A percentile compares a stretch with the other conserved stretches of the same genome.
Evolutionary conservation across 92 coral and sea anemone genomes (phyloP).

Genomic region (Palythoa grandiflora): DNA sequence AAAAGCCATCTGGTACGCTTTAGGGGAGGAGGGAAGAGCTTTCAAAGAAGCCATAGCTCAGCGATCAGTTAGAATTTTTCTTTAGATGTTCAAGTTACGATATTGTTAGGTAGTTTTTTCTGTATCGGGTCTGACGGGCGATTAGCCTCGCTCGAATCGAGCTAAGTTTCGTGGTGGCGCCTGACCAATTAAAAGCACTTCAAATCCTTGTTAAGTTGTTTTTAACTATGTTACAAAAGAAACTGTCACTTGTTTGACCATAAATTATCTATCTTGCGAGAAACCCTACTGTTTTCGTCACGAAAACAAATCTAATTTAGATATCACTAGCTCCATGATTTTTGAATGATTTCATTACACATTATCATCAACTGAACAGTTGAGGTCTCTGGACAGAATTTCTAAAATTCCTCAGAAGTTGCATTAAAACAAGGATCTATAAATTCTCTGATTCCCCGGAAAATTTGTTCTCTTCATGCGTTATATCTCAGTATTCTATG

Average conservation of each 20-base stretch:
- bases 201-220: background rate
- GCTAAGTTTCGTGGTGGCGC: background rate
- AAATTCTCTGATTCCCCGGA: no score
- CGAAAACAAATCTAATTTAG: background rate
- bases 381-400: no score
- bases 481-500: no score
- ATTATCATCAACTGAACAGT: no score
- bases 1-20: slow-evolving; percentile 56
- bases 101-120: background rate
- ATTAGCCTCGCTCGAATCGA: background rate
- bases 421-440: no score
- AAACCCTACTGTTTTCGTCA: background rate
- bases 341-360: background rate
- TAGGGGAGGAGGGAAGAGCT: slow-evolving; percentile 24
- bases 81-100: background rate
- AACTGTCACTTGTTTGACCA: background rate
- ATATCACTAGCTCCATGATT: background rate
- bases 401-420: no score
- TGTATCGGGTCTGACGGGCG: background rate
- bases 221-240: background rate
- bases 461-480: no score
- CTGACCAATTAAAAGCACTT: background rate
- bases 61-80: no score
- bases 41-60: background rate
- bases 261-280: background rate